Percentiles rank a stretch among this genome's conserved stretches.
Conservation (phyloP, 2,888 invertebrate genomes). For the Drosophila koepferae region DNA sequence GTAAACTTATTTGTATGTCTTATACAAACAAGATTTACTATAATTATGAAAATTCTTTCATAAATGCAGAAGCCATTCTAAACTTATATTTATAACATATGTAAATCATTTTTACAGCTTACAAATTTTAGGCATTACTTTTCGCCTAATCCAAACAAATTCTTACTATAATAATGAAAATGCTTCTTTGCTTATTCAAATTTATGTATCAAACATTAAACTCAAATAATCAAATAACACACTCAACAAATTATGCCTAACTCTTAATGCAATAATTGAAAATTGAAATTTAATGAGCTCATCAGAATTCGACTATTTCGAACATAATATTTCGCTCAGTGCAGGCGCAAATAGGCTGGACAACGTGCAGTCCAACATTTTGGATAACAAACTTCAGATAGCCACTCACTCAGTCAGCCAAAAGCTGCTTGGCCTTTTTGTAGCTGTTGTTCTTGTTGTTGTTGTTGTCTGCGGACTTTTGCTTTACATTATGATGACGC, state of each 20-base stretch:
- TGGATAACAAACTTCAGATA: conserved; percentile 78
- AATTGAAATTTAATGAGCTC: not conserved
- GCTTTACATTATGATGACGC: conserved; percentile 57
- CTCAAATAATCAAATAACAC: not conserved
- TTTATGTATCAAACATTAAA: not conserved
- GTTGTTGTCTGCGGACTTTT: conserved; percentile 36
- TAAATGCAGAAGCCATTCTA: too few species aligned
- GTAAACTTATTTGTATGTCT: too few species aligned
- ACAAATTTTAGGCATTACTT: too few species aligned
- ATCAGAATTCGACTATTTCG: not conserved
- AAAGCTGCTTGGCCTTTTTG: conserved; percentile 55
- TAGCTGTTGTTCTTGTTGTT: conserved; percentile 14
- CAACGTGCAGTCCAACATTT: conserved; percentile 66
- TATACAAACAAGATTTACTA: too few species aligned
- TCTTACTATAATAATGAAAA: too few species aligned
- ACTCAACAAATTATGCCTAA: not conserved
- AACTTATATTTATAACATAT: too few species aligned
- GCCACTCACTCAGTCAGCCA: conserved; percentile 59
- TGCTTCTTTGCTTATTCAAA: not conserved
- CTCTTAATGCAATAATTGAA: not conserved
- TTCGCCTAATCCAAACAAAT: too few species aligned
- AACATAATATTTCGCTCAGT: conserved; percentile 5
- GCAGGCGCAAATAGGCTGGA: conserved; percentile 24
- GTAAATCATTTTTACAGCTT: too few species aligned
- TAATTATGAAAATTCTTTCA: too few species aligned